phyloP scores from a whole-genome alignment of 2,888 invertebrate genomes.

The Lottia gigantea region DNA sequence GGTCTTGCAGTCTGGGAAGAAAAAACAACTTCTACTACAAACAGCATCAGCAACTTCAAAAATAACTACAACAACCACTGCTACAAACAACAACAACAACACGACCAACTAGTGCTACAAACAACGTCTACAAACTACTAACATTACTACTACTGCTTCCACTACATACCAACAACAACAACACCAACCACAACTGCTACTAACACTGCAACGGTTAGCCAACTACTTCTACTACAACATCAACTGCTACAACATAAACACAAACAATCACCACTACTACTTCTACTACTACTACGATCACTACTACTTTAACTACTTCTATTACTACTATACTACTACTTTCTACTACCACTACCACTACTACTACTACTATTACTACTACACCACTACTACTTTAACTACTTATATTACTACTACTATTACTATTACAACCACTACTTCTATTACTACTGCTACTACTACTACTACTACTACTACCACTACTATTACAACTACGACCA shows the following conservation, averaged over 20 bases:
- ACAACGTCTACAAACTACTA: too few species aligned
- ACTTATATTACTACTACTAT: not conserved
- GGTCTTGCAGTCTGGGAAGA: too few species aligned
- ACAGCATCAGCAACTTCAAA: too few species aligned
- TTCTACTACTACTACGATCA: not conserved
- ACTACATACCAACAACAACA: too few species aligned
- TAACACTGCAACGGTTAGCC: not conserved
- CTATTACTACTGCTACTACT: not conserved
- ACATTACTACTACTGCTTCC: too few species aligned
- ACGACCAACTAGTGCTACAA: too few species aligned
- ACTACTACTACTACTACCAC: slow-evolving; percentile 7
- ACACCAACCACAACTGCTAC: too few species aligned
- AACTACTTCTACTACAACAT: not conserved
- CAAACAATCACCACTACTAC: slow-evolving; percentile 8
- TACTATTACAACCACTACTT: slow-evolving; percentile 5
- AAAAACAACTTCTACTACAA: too few species aligned
- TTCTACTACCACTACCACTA: slow-evolving; percentile 7
- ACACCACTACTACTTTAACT: not conserved
- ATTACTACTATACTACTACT: not conserved
- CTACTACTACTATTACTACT: not conserved
- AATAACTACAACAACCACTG: too few species aligned
- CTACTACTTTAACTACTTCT: not conserved
- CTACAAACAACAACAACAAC: too few species aligned
- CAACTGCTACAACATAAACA: not conserved
- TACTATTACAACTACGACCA: not conserved